phyloP scores from a whole-genome alignment of 2,113 vertebrate species.

The Cavia aperea region DNA sequence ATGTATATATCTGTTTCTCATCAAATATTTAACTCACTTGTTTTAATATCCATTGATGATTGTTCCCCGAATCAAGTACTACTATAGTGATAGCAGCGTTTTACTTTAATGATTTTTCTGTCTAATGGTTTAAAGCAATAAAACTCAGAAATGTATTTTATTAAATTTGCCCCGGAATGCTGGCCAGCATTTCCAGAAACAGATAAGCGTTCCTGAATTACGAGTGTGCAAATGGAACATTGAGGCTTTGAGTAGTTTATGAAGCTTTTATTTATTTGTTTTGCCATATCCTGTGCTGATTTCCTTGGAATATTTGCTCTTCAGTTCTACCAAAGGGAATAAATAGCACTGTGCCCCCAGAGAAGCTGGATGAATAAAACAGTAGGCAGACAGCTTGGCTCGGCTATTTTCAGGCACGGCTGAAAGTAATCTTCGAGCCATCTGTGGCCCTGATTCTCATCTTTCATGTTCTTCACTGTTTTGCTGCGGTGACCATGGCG shows the following conservation, averaged over 20 bases:
- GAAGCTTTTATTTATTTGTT: not conserved
- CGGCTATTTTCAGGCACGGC: conserved; percentile 56
- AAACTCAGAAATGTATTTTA: conserved; percentile 44
- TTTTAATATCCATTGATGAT: conserved; percentile 21
- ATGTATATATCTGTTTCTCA: conserved; percentile 38
- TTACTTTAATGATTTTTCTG: conserved; percentile 29
- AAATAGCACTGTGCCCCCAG: conserved; percentile 49
- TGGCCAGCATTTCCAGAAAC: conserved; percentile 31
- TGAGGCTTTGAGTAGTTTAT: conserved; percentile 42
- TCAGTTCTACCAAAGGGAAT: conserved; percentile 50
- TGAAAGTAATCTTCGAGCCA: conserved; percentile 56
- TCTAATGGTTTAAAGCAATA: conserved; percentile 38
- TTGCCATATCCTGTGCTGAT: conserved; percentile 30
- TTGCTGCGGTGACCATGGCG: not conserved
- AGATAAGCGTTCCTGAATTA: conserved; percentile 15
- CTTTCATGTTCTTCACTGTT: conserved; percentile 13
- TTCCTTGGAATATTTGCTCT: conserved; percentile 53
- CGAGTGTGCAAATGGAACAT: conserved; percentile 2
- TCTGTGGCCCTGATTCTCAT: conserved; percentile 52
- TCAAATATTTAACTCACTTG: conserved; percentile 21
- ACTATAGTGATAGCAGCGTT: conserved; percentile 14
- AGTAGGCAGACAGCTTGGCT: conserved; percentile 42
- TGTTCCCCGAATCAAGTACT: conserved; percentile 37
- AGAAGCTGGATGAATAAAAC: conserved; percentile 62
- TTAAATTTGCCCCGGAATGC: conserved; percentile 26